Percentiles rank a stretch among this genome's conserved stretches.
These are phyloP conservation scores for Brienomyrus brachyistius DNA, from an alignment of 2,113 vertebrate genomes.

Conservation along the genomic window DNA sequence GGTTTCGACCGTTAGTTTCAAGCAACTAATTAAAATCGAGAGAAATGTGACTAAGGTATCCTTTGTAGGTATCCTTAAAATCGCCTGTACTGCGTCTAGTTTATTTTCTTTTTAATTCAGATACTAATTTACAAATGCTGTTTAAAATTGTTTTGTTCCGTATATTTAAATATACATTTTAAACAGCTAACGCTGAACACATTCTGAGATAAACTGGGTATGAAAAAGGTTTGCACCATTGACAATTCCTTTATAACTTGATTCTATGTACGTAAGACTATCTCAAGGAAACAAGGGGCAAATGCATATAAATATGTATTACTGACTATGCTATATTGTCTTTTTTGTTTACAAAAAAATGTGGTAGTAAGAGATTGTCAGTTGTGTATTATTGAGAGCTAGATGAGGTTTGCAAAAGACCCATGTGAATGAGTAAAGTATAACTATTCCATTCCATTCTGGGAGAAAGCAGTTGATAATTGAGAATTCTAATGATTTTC, in stretches of 20 bases:
- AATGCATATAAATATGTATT: not conserved
- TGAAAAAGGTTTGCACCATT: not conserved
- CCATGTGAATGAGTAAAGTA: not conserved
- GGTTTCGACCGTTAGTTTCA: not conserved
- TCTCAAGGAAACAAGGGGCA: not conserved
- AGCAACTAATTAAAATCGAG: not conserved
- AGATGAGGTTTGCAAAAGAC: not conserved
- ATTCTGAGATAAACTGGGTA: not conserved
- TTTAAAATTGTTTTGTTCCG: not conserved
- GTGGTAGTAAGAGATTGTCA: not conserved
- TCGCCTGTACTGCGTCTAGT: not conserved
- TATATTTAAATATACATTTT: not conserved
- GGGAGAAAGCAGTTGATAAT: not conserved
- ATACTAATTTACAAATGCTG: not conserved
- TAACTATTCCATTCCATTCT: not conserved
- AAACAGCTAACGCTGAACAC: not conserved
- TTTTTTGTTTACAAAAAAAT: not conserved
- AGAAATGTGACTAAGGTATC: not conserved
- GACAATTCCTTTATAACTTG: not conserved
- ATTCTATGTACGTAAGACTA: not conserved
- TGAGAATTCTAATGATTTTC: not conserved
- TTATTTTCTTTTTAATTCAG: not conserved
- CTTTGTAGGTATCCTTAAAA: not conserved
- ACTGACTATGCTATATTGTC: not conserved
- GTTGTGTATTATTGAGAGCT: not conserved